These are phyloP conservation scores for Rhynchomys soricoides DNA, from an alignment of 2,113 vertebrate genomes.

Conservation along the genomic window DNA sequence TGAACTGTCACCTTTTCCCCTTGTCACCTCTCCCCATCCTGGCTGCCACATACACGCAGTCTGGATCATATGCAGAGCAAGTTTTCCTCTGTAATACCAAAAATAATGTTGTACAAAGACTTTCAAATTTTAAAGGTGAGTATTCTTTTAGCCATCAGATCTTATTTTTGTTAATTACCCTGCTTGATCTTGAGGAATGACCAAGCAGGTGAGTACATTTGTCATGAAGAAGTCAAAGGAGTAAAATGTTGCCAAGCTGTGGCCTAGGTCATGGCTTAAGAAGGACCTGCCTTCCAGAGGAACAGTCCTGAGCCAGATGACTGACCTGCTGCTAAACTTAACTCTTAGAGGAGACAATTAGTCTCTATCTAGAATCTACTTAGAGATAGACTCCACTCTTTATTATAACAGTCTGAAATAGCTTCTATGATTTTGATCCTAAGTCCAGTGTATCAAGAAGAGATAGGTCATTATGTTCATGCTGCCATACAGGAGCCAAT, in stretches of 20 bases:
- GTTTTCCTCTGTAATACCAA: not conserved
- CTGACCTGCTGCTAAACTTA: not conserved
- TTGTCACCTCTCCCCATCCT: not conserved
- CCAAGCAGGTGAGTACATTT: not conserved
- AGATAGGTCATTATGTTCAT: not conserved
- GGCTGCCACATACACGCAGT: not conserved
- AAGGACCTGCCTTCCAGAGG: not conserved
- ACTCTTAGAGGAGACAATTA: not conserved
- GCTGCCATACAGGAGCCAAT: not conserved
- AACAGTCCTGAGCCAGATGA: not conserved
- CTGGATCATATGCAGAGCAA: not conserved
- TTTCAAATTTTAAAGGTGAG: not conserved
- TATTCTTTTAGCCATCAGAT: not conserved
- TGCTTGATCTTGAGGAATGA: not conserved
- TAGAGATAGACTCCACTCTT: not conserved
- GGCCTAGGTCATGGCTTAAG: fast-evolving
- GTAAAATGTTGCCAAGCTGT: fast-evolving
- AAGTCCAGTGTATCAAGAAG: not conserved
- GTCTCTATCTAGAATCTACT: not conserved
- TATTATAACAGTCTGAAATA: not conserved
- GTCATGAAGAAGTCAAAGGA: not conserved
- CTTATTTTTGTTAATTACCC: not conserved
- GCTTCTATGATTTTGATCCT: not conserved
- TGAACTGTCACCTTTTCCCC: not conserved
- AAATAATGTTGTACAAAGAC: not conserved